A percentile compares a stretch with the other conserved stretches of the same genome.
Conservation (phyloP, 2,888 invertebrate species). For the Andrena dorsata region DNA sequence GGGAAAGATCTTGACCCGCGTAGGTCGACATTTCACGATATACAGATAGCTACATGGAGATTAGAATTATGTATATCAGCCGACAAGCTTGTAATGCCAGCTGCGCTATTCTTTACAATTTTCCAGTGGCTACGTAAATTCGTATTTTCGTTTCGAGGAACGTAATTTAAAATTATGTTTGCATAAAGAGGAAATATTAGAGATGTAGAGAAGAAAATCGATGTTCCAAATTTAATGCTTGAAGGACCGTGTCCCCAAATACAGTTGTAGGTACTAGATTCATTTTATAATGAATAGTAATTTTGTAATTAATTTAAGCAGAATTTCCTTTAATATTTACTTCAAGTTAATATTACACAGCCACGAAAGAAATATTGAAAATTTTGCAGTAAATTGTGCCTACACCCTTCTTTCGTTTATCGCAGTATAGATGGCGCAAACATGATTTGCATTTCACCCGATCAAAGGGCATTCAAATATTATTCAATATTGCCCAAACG, state of each 20-base stretch:
- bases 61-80: conserved; percentile 32
- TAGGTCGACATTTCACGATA: conserved; percentile 62
- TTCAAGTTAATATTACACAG: neutral
- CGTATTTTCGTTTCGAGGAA: neutral
- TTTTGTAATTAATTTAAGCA: neutral
- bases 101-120: conserved; percentile 10
- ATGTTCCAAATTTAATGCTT: neutral
- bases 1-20: conserved; percentile 54
- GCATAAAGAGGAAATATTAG: neutral
- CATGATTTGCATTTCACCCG: no score
- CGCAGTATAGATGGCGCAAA: no score
- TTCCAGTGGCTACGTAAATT: neutral
- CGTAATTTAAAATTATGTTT: neutral
- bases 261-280: no score
- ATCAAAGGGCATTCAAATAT: conserved; percentile 10
- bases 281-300: neutral
- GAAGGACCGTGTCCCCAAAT: neutral
- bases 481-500: conserved; percentile 18
- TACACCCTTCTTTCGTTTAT: no score
- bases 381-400: neutral
- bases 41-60: conserved; percentile 42
- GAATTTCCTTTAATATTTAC: neutral
- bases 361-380: neutral
- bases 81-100: conserved; percentile 5
- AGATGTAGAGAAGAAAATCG: neutral